Base-by-base conservation (phyloP, 2,888 invertebrate species). In the Pandemis corylana region DNA sequence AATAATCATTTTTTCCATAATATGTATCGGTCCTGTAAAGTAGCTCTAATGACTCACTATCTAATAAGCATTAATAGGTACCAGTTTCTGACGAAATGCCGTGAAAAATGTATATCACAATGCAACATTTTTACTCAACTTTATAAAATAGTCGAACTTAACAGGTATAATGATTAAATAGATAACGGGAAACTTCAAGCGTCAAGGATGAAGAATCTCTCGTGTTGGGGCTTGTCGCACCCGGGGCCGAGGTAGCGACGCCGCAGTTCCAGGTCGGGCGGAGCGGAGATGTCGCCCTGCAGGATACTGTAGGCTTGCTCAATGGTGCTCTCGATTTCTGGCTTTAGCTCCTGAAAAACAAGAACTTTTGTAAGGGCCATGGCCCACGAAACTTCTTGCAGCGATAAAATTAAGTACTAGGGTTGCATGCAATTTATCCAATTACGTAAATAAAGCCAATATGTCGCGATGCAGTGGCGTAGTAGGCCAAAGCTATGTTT, bases 231-330 rank as follows among this genome's bases (percentile, higher is more conserved):
- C 83, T 90, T 93, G 77, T 92, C 90, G 83, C 91, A 90, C 84
- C 90, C 93, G 51, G 91, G 89, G 76, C 94, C 94, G 76, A 94
- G 91, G 85, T 94, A 94, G 68, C 85, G 89, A 76, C 85, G 86
- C 78, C 94, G 82, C 66, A 93, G 82, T 79, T 92, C 92, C 61
- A 95, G 89, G 82, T 93, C 95, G 72, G 91, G 90, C 7, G 95
- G 95, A 69, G 95, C 94, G 13, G 95, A 92, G 77, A 95, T 87
- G 80, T 95, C 95, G 75, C 94, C 93, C 80, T 94, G 91, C 78
- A 96, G 90, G 80, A 96, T 95, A 77, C 85, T 86, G 79, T 90
- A 90, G 76, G 95, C 95, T 87, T 95, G 93, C 72, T 91, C 91
- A 85, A 95, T 93, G 72, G 94, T 89, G 78, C 83, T 87, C 83